Conservation (phyloP, 2,888 invertebrate species). For the Slavum lentiscoides region DNA sequence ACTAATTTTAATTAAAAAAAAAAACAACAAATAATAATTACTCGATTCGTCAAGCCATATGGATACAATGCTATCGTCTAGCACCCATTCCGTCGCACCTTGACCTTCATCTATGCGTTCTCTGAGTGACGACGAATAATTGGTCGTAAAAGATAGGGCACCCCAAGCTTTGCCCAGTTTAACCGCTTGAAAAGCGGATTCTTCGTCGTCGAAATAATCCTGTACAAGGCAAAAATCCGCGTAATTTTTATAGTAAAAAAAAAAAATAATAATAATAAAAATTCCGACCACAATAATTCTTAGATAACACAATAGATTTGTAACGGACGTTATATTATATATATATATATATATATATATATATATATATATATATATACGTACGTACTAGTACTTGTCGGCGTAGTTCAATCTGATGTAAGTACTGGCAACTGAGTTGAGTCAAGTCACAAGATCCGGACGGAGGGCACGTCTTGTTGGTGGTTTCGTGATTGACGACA, state of each 20-base stretch:
- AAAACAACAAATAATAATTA: constrained; percentile 61
- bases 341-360: too few species aligned
- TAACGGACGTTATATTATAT: too few species aligned
- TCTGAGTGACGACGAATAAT: constrained; percentile 74
- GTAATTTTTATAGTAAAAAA: neutral
- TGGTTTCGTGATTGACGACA: constrained; percentile 71
- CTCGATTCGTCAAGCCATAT: constrained; percentile 84
- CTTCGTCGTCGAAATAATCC: constrained; percentile 65
- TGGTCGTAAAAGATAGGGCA: constrained; percentile 72
- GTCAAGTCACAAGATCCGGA: constrained; percentile 67
- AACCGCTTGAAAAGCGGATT: constrained; percentile 70
- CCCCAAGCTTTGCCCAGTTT: constrained; percentile 75
- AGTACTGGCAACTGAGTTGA: constrained; percentile 76
- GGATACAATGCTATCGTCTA: constrained; percentile 68
- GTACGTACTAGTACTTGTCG: constrained; percentile 71
- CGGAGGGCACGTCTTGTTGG: constrained; percentile 60
- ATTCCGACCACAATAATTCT: neutral
- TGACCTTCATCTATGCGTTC: constrained; percentile 67
- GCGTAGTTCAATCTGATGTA: constrained; percentile 71
- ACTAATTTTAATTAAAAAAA: neutral
- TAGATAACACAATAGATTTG: neutral
- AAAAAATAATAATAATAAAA: too few species aligned
- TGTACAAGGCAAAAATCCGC: constrained; percentile 57
- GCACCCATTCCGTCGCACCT: constrained; percentile 65
- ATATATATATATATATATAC: too few species aligned